Evolutionary conservation across 2,888 invertebrate genomes (phyloP).

Genomic region (Zele albiditarsus): DNA sequence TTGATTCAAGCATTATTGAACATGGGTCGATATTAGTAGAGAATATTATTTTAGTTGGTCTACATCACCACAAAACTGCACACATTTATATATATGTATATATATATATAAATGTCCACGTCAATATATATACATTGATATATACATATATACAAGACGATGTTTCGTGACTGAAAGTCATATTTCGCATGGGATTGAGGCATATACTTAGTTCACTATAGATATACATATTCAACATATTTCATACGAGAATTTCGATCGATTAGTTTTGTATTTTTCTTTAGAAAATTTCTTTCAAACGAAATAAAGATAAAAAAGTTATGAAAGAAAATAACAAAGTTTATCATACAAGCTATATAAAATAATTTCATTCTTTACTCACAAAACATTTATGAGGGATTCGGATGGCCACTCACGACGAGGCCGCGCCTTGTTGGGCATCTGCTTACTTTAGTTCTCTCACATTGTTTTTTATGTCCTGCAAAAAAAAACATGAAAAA

Average conservation of each 20-base stretch:
- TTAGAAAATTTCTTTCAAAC: neutral
- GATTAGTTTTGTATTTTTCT: conserved; percentile 13
- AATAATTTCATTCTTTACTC: conserved; percentile 52
- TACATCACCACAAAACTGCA: neutral
- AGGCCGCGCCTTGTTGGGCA: conserved; percentile 68
- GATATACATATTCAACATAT: conserved; percentile 26
- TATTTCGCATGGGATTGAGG: conserved; percentile 62
- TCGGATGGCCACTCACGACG: conserved; percentile 69
- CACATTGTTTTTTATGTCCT: conserved; percentile 61
- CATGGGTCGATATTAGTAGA: neutral
- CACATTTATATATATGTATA: neutral
- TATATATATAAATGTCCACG: neutral
- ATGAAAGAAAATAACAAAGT: neutral
- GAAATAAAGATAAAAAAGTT: neutral
- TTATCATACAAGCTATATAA: neutral
- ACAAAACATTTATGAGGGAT: conserved; percentile 69
- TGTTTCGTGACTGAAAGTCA: conserved; percentile 60
- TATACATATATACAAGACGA: neutral
- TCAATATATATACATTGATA: neutral
- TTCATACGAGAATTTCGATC: conserved; percentile 2
- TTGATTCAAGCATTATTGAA: conserved; percentile 20
- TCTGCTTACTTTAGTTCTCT: conserved; percentile 58
- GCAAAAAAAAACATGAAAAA: conserved; percentile 39
- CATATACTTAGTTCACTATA: conserved; percentile 28
- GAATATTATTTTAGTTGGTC: neutral